phyloP scores from a whole-genome alignment of 2,888 invertebrate genomes.

The Ophion ellenae region DNA sequence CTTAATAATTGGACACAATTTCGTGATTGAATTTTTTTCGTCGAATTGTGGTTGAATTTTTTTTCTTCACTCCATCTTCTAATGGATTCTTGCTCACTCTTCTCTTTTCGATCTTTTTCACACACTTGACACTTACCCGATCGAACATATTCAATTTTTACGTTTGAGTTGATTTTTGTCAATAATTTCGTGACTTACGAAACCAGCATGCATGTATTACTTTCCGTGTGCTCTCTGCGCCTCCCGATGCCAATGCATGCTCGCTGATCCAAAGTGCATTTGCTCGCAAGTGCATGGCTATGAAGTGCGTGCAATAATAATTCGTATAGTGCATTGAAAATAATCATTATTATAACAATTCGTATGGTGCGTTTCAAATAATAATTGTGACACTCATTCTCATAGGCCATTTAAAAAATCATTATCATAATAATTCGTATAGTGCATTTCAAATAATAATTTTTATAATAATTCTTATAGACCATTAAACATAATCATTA shows the following conservation, averaged over 20 bases:
- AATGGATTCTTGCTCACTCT: not conserved
- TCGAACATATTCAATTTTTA: not conserved
- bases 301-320: too few species aligned
- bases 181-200: conserved; percentile 8
- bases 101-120: not conserved
- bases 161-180: not conserved
- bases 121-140: not conserved
- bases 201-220: not conserved
- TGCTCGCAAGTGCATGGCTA: conserved; percentile 7
- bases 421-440: too few species aligned
- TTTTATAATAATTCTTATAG: too few species aligned
- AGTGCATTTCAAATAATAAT: too few species aligned
- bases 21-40: too few species aligned
- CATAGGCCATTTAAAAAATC: too few species aligned
- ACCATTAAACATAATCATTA: too few species aligned
- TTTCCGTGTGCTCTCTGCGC: conserved; percentile 3
- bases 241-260: not conserved
- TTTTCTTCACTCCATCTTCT: not conserved
- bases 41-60: not conserved
- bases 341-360: too few species aligned
- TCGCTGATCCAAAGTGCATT: conserved; percentile 19
- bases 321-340: too few species aligned
- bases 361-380: too few species aligned
- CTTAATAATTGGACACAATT: not conserved
- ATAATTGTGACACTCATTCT: too few species aligned